Conservation (phyloP, 2,113 vertebrate genomes). For the Leucoraja erinaceus region DNA sequence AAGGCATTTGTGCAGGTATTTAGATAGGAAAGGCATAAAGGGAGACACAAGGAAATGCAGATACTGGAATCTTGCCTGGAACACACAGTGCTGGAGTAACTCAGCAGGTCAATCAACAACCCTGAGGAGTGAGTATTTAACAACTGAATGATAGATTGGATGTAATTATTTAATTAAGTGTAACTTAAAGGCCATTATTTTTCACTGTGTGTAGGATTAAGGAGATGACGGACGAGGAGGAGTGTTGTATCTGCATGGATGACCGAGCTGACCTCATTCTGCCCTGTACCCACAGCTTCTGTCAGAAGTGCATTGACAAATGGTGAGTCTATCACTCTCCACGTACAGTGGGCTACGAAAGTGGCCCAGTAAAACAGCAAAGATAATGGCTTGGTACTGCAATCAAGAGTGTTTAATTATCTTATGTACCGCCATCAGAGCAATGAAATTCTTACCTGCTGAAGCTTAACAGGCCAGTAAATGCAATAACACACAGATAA, state of each 20-base stretch:
- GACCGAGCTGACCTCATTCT: slow-evolving; percentile 87
- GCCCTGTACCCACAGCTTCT: slow-evolving; percentile 93
- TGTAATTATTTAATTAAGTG: not conserved
- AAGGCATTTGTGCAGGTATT: too few species aligned
- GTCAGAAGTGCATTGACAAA: slow-evolving; percentile 97
- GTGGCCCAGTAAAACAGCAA: not conserved
- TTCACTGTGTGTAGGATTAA: slow-evolving; percentile 69
- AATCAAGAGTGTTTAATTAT: too few species aligned
- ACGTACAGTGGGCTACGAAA: not conserved
- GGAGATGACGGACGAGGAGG: slow-evolving; percentile 89
- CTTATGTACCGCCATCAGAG: too few species aligned
- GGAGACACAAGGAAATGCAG: too few species aligned
- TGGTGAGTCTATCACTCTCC: slow-evolving; percentile 62
- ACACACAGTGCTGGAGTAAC: too few species aligned
- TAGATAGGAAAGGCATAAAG: too few species aligned
- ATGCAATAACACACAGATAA: too few species aligned
- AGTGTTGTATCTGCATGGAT: slow-evolving; percentile 98
- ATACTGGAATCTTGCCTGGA: too few species aligned
- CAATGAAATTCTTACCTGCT: too few species aligned
- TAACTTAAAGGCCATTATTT: slow-evolving; percentile 39
- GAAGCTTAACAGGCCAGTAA: too few species aligned
- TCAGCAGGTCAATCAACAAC: too few species aligned
- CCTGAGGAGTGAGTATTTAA: not conserved
- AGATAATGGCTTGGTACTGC: not conserved
- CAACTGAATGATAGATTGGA: not conserved